Evolutionary conservation across 2,888 invertebrate genomes (phyloP).

Genomic region (Zhengitettix transpicula): DNA sequence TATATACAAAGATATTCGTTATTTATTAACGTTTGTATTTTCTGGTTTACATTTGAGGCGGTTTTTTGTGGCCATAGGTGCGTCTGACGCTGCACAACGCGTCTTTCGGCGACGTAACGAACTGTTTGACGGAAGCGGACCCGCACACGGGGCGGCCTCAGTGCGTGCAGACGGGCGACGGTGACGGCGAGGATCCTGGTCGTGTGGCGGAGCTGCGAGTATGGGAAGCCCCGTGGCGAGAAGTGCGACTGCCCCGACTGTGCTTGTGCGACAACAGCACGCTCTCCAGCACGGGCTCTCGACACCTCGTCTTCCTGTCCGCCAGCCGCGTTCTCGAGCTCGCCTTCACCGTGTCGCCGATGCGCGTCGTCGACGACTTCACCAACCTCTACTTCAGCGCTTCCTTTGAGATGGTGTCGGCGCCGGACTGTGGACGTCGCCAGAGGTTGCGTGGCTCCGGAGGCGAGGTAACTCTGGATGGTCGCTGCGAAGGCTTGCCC

Average conservation of each 20-base stretch:
- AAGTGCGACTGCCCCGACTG: constrained; percentile 49
- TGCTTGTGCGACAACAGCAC: constrained; percentile 64
- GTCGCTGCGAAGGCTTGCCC: constrained; percentile 56
- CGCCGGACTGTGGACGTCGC: constrained; percentile 45
- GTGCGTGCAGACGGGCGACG: constrained; percentile 26
- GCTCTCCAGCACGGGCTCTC: constrained; percentile 27
- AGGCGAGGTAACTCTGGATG: constrained; percentile 23
- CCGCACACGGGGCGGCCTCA: constrained; percentile 51
- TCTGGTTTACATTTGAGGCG: no score
- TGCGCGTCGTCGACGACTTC: constrained; percentile 66
- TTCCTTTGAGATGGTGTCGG: constrained; percentile 44
- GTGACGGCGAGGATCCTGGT: constrained; percentile 14
- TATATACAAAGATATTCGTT: no score
- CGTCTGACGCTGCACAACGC: constrained; percentile 50
- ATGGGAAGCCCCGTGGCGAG: constrained; percentile 56
- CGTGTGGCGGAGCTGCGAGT: constrained; percentile 37
- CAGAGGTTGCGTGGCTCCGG: constrained; percentile 40
- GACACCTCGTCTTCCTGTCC: constrained; percentile 43
- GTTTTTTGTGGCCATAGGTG: constrained; percentile 22
- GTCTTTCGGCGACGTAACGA: constrained; percentile 44
- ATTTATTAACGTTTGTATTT: no score
- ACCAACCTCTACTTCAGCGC: constrained; percentile 65
- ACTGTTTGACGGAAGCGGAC: constrained; percentile 53
- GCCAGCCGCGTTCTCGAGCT: constrained; percentile 55
- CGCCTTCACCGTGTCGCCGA: constrained; percentile 52